Evolutionary conservation across 2,113 vertebrate species (phyloP).

Genomic region (Monarcha castaneiventris): DNA sequence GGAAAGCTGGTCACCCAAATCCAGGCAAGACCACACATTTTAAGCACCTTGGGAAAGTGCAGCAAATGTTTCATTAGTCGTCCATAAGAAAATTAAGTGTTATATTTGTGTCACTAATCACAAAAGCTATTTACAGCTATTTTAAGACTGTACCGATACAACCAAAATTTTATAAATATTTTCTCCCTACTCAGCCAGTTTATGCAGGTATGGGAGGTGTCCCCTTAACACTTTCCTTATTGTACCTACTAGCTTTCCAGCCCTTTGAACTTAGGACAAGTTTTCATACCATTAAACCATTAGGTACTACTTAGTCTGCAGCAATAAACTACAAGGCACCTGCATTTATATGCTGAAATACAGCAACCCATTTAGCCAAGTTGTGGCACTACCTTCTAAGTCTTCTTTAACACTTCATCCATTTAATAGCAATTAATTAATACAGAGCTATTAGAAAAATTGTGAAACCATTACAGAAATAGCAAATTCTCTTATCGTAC

Average conservation of each 20-base stretch:
- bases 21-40: background rate
- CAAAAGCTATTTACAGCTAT: background rate
- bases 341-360: background rate
- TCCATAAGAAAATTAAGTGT: background rate
- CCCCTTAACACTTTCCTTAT: background rate
- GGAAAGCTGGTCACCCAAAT: background rate
- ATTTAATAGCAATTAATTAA: background rate
- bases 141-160: background rate
- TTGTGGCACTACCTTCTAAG: background rate
- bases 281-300: background rate
- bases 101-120: background rate
- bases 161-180: constrained; percentile 26
- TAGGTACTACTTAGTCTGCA: background rate
- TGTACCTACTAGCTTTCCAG: background rate
- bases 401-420: background rate
- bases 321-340: background rate
- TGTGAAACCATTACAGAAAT: background rate
- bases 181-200: background rate
- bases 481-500: background rate
- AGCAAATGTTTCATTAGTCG: constrained; percentile 5
- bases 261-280: constrained; percentile 4
- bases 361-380: background rate
- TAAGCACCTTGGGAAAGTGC: background rate
- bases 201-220: background rate
- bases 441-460: background rate